Evolutionary conservation across 2,888 invertebrate species (phyloP).

Genomic region (Thysanoteuthis rhombus): DNA sequence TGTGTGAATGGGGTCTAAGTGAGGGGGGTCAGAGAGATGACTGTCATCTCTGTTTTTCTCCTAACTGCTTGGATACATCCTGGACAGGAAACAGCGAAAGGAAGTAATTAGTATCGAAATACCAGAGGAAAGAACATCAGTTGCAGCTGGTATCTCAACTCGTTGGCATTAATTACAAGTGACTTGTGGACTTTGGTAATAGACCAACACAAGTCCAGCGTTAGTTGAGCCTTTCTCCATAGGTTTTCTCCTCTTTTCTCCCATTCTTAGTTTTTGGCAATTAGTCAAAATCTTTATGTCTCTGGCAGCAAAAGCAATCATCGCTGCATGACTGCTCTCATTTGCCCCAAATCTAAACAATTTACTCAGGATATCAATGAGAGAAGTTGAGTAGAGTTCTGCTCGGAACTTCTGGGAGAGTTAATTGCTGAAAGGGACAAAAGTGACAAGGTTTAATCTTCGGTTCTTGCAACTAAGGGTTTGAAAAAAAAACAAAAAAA

Average conservation of each 20-base stretch:
- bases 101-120: not conserved
- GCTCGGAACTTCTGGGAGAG: not conserved
- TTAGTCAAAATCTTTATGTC: not conserved
- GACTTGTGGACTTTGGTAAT: not conserved
- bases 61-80: not conserved
- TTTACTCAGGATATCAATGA: not conserved
- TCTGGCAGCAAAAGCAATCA: not conserved
- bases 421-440: not conserved
- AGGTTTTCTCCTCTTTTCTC: not conserved
- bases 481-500: too few relatives aligned
- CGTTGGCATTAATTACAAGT: not conserved
- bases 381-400: not conserved
- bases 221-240: not conserved
- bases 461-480: not conserved
- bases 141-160: not conserved
- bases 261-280: not conserved
- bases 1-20: not conserved
- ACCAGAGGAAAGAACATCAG: not conserved
- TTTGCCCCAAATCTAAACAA: not conserved
- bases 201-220: not conserved
- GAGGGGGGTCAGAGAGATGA: not conserved
- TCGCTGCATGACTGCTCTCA: not conserved
- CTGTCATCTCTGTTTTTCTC: not conserved
- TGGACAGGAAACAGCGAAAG: not conserved
- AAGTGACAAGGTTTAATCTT: not conserved